Percentiles rank a stretch among this genome's conserved stretches.
Conservation (phyloP, 2,797 vertebrate genomes). For the Gymnopithys bicolor region DNA sequence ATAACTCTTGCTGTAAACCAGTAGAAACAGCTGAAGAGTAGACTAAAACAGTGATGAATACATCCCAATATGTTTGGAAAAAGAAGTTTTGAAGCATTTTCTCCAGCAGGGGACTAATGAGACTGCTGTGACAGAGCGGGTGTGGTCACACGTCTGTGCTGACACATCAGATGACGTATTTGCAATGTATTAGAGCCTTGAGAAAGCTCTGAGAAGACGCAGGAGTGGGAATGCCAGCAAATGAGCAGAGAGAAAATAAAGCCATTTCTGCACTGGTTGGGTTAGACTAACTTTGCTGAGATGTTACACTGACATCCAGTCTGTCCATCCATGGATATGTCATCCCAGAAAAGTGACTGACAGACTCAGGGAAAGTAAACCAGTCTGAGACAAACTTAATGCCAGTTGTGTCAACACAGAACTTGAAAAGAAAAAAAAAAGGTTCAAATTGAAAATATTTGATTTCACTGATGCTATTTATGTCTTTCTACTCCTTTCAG, state of each 20-base stretch:
- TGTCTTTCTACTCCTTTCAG: neutral
- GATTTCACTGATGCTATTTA: neutral
- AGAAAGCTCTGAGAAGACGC: neutral
- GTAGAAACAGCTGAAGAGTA: neutral
- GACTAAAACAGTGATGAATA: neutral
- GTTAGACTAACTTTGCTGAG: neutral
- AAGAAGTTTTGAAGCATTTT: neutral
- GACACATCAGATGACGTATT: neutral
- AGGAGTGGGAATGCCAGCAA: neutral
- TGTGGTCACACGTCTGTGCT: neutral
- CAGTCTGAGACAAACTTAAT: neutral
- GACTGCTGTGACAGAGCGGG: neutral
- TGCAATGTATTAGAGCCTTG: neutral
- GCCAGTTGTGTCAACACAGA: neutral
- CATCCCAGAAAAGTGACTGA: neutral
- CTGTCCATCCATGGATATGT: neutral
- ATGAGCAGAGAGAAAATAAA: neutral
- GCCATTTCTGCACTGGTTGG: neutral
- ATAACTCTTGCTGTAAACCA: neutral
- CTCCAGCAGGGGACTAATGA: neutral
- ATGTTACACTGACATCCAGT: neutral
- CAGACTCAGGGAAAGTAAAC: neutral
- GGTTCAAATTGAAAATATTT: neutral
- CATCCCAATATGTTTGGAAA: neutral
- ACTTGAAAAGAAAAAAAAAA: neutral